phyloP scores from a whole-genome alignment of 2,888 invertebrate genomes.

The Nipponacmea schrenckii region DNA sequence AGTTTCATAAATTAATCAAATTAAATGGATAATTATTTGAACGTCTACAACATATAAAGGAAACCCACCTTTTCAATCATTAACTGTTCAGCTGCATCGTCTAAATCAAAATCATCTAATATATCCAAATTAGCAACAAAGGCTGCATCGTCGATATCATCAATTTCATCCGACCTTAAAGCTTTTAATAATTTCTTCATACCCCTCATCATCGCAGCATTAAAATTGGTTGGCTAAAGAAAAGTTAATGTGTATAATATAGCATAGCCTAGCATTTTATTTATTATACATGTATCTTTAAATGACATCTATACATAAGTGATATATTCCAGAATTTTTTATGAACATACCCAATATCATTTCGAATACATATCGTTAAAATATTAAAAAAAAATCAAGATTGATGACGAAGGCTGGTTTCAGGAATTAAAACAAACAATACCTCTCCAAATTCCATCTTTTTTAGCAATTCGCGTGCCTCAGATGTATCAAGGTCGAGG shows the following conservation, averaged over 20 bases:
- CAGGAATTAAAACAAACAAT: not conserved
- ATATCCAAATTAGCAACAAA: constrained; percentile 28
- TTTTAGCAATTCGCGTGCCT: constrained; percentile 8
- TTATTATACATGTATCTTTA: not conserved
- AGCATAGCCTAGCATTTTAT: too few relatives aligned
- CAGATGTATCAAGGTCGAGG: constrained; percentile 15
- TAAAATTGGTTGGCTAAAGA: constrained; percentile 19
- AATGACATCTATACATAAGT: not conserved
- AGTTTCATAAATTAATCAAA: too few relatives aligned
- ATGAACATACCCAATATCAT: too few relatives aligned
- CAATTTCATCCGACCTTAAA: constrained; percentile 25
- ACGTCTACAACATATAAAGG: too few relatives aligned
- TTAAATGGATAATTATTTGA: too few relatives aligned
- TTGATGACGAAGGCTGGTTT: not conserved
- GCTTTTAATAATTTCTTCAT: constrained; percentile 31
- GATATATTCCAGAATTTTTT: not conserved
- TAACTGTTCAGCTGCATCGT: constrained; percentile 29
- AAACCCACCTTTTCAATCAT: constrained; percentile 27
- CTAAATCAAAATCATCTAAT: constrained; percentile 32
- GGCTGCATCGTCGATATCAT: constrained; percentile 26
- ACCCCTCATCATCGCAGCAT: constrained; percentile 12
- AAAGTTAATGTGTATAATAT: not conserved
- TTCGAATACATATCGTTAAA: too few relatives aligned
- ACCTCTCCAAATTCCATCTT: constrained; percentile 9
- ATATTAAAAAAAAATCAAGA: too few relatives aligned